Base-by-base conservation (phyloP, 2,888 invertebrate species). In the Caenorhabditis japonica region DNA sequence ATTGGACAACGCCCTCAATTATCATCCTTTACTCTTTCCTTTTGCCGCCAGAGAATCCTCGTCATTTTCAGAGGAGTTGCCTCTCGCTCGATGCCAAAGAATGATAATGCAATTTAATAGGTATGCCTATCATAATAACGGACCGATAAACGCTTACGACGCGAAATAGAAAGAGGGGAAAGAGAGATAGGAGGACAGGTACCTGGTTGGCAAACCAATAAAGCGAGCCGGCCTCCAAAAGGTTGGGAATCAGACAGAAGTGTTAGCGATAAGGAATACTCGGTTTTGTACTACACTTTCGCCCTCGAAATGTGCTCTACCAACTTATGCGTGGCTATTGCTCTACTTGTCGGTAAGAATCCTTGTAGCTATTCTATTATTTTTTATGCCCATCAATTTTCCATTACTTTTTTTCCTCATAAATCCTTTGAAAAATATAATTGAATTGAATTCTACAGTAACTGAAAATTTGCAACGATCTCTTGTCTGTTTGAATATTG, bases 161-260 rank as follows among this genome's bases (percentile, higher is more conserved):
- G 38, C 51, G 51, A 36, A 36, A 27, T 33, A 41, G 21, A 30
- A 30, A 30, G 30, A 30, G 12, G 17, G 44, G 27, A 53, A 46
- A 39, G 53, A 36, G 59, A 30, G 27, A 53, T 39, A 33, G 41
- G 25, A 36, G 33, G 38, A 44, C 51, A 44, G 59, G 59, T 52
- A 39, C 27, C 30, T 64, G 49, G 66, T 73, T 73, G 73, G 73
- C 73, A 73, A 73, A 73, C 66, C 58, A 66, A 73, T 73, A 73
- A 73, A 73, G 66, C 51, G 71, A 71, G 62, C 58, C 71, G 55
- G 58, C 62, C 62, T 44, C 46, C 38, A 49, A 56, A 64, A 56
- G 64, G 64, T 56, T 53, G 64, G 58, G 68, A 68, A 59, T 68
- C 68, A 58, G 64, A 64, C 64, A 72, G 64, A 68, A 68, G 58